These are phyloP conservation scores for Xyrauchen texanus DNA, from an alignment of 2,113 vertebrate genomes.

Conservation along the genomic window DNA sequence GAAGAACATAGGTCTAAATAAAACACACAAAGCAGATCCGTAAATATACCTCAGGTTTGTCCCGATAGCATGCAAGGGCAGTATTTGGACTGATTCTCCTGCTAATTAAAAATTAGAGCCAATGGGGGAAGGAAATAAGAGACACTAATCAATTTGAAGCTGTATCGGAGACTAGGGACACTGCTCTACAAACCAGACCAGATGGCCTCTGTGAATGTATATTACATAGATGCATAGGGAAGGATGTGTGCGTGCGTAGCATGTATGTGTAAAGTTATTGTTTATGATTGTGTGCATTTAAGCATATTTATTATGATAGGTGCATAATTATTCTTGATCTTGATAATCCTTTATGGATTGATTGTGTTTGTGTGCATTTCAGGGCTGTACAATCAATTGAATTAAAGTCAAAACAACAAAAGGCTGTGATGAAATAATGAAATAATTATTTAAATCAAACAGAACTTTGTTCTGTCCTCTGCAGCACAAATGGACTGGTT, in stretches of 20 bases:
- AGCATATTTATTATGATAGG: no score
- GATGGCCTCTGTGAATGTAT: slow-evolving; percentile 67
- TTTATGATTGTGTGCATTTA: no score
- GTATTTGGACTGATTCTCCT: slow-evolving; percentile 57
- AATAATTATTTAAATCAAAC: no score
- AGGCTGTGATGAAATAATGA: no score
- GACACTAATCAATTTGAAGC: slow-evolving; percentile 74
- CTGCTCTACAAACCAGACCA: slow-evolving; percentile 61
- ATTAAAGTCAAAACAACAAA: no score
- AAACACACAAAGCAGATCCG: not conserved
- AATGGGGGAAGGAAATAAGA: slow-evolving; percentile 67
- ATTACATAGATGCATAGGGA: not conserved
- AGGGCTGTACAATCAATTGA: no score
- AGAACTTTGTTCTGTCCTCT: no score
- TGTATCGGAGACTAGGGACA: slow-evolving; percentile 63
- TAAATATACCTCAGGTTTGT: not conserved
- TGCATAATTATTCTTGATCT: no score
- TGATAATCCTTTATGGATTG: slow-evolving; percentile 71
- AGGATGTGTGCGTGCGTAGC: slow-evolving; percentile 40
- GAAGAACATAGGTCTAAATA: not conserved
- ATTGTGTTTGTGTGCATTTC: slow-evolving; percentile 57
- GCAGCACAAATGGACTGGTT: no score
- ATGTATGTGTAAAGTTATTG: no score
- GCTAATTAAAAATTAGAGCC: slow-evolving; percentile 66
- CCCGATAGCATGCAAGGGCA: slow-evolving; percentile 54